Evolutionary conservation across 2,113 vertebrate genomes (phyloP).

Genomic region (Crotalus tigris): DNA sequence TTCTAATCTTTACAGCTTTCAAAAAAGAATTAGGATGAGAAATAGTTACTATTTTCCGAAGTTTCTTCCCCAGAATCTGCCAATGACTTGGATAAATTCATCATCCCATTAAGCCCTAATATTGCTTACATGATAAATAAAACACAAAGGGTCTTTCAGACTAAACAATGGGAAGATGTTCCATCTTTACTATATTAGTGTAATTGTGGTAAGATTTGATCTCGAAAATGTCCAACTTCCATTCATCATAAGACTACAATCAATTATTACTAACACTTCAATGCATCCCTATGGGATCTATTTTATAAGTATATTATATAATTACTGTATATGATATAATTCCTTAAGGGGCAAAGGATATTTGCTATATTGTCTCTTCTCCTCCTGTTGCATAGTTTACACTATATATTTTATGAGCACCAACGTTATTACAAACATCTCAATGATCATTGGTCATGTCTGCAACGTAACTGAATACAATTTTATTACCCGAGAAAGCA

Average conservation of each 20-base stretch:
- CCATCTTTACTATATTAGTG: neutral
- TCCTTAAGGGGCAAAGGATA: conserved; percentile 47
- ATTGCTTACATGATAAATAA: neutral
- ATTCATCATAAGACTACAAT: neutral
- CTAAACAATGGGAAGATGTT: neutral
- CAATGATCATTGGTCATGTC: conserved; percentile 59
- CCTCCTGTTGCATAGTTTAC: conserved; percentile 57
- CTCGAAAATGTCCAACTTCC: neutral
- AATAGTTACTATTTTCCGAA: neutral
- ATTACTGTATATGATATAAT: conserved; percentile 12
- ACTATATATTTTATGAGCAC: conserved; percentile 64
- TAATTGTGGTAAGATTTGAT: neutral
- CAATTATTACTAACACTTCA: neutral
- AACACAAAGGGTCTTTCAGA: neutral
- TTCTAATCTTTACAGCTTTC: neutral
- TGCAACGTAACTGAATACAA: conserved; percentile 62
- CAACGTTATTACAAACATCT: conserved; percentile 58
- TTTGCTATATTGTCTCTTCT: conserved; percentile 53
- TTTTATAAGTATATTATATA: neutral
- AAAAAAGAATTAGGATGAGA: neutral
- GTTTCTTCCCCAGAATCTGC: neutral
- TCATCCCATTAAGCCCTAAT: neutral
- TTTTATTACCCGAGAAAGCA: conserved; percentile 65
- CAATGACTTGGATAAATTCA: neutral
- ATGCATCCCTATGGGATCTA: no score